These are phyloP conservation scores for Hybos culiciformis DNA, from an alignment of 2,888 invertebrate species.

Conservation along the genomic window DNA sequence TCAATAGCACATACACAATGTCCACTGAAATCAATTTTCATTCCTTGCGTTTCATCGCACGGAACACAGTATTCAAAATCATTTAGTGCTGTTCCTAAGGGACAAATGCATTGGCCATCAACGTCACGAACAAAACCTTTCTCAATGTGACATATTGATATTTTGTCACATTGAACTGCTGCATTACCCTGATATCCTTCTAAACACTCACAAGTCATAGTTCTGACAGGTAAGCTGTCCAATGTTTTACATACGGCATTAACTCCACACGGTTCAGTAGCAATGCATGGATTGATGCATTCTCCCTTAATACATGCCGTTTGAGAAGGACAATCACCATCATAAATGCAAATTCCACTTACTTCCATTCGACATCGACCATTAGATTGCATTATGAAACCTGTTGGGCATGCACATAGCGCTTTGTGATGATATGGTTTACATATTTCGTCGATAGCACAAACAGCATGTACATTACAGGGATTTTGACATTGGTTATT, in stretches of 20 bases:
- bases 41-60: conserved; percentile 57
- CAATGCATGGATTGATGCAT: conserved; percentile 72
- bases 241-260: conserved; percentile 67
- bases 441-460: conserved; percentile 61
- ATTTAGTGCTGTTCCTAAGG: conserved; percentile 62
- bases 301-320: conserved; percentile 68
- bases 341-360: conserved; percentile 54
- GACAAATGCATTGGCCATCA: conserved; percentile 58
- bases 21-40: conserved; percentile 59
- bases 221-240: conserved; percentile 70
- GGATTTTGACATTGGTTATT: conserved; percentile 68
- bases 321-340: conserved; percentile 69
- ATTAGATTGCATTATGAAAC: conserved; percentile 49
- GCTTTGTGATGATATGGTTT: conserved; percentile 60
- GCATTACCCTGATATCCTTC: conserved; percentile 81
- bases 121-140: conserved; percentile 51
- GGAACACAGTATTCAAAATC: conserved; percentile 63
- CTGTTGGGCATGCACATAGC: conserved; percentile 70
- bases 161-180: conserved; percentile 64
- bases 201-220: conserved; percentile 78
- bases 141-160: conserved; percentile 47
- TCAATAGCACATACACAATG: conserved; percentile 71
- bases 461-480: conserved; percentile 52
- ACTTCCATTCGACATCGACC: conserved; percentile 46
- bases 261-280: conserved; percentile 64